A percentile compares a stretch with the other conserved stretches of the same genome.
Evolutionary conservation across 2,113 vertebrate species (phyloP).

Genomic region (Panthera uncia): DNA sequence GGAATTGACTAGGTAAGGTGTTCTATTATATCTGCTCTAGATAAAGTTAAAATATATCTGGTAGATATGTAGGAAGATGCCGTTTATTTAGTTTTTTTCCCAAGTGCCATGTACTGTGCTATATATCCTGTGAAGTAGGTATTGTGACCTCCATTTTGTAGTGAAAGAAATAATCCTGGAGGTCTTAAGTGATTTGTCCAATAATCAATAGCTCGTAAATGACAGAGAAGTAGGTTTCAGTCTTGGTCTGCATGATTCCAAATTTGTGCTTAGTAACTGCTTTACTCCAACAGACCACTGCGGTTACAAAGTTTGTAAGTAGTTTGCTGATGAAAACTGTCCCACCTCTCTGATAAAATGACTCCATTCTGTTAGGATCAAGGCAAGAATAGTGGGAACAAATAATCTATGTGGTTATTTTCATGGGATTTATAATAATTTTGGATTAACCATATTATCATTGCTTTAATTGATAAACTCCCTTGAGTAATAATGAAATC

Average conservation of each 20-base stretch:
- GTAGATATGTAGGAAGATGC: not conserved
- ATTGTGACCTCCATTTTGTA: not conserved
- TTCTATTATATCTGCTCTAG: not conserved
- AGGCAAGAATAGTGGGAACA: not conserved
- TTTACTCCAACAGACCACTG: not conserved
- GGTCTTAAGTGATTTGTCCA: not conserved
- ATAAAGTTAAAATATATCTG: not conserved
- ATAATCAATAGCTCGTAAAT: not conserved
- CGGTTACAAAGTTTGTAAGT: not conserved
- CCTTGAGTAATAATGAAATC: conserved; percentile 13
- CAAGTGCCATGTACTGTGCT: not conserved
- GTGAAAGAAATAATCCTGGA: not conserved
- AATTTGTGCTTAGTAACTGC: not conserved
- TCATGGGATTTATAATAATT: not conserved
- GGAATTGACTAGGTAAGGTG: not conserved
- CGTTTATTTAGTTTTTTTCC: not conserved
- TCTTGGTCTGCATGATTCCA: not conserved
- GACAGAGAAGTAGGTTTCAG: not conserved
- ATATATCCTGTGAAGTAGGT: not conserved
- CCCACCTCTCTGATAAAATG: not conserved
- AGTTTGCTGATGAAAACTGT: not conserved
- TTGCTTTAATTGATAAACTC: not conserved
- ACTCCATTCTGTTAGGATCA: not conserved
- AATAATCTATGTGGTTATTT: conserved; percentile 13
- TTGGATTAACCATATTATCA: not conserved